These are phyloP conservation scores for Priocnemis perturbator DNA, from an alignment of 2,888 invertebrate genomes.

Conservation along the genomic window DNA sequence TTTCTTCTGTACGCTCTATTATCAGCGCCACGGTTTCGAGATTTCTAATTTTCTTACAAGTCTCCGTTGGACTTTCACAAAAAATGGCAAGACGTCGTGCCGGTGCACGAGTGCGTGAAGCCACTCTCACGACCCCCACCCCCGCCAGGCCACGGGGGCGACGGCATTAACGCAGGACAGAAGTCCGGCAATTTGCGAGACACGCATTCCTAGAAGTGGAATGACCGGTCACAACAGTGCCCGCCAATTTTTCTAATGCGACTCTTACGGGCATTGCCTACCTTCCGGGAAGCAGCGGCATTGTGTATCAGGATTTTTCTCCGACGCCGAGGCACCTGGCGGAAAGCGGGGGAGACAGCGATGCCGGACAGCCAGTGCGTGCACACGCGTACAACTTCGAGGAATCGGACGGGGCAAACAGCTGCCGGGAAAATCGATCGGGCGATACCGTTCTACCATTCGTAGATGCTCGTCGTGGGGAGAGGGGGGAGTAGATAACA, in stretches of 20 bases:
- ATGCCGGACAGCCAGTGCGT: slow-evolving; percentile 31
- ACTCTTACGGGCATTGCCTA: slow-evolving; percentile 52
- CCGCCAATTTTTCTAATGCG: slow-evolving; percentile 60
- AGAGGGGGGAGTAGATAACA: too few relatives aligned
- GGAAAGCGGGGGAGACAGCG: slow-evolving; percentile 46
- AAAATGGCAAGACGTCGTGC: background rate
- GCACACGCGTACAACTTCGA: slow-evolving; percentile 46
- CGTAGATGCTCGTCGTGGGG: too few relatives aligned
- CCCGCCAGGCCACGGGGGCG: background rate
- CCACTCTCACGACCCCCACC: slow-evolving; percentile 25
- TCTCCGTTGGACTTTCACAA: too few relatives aligned
- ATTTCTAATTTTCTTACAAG: too few relatives aligned
- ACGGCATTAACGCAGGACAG: slow-evolving; percentile 30
- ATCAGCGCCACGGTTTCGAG: too few relatives aligned
- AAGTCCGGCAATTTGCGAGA: slow-evolving; percentile 59
- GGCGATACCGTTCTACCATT: slow-evolving; percentile 28
- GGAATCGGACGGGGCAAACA: slow-evolving; percentile 38
- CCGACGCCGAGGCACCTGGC: slow-evolving; percentile 44
- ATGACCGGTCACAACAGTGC: slow-evolving; percentile 60
- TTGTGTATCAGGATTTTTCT: slow-evolving; percentile 59
- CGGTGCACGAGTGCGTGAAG: background rate
- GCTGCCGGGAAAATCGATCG: slow-evolving; percentile 19
- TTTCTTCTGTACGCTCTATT: too few relatives aligned
- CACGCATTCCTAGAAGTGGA: slow-evolving; percentile 60
- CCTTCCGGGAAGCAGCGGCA: slow-evolving; percentile 61